A percentile compares a stretch with the other conserved stretches of the same genome.
Evolutionary conservation across 2,797 vertebrate species (phyloP).

Genomic region (Hoplostethus atlanticus): DNA sequence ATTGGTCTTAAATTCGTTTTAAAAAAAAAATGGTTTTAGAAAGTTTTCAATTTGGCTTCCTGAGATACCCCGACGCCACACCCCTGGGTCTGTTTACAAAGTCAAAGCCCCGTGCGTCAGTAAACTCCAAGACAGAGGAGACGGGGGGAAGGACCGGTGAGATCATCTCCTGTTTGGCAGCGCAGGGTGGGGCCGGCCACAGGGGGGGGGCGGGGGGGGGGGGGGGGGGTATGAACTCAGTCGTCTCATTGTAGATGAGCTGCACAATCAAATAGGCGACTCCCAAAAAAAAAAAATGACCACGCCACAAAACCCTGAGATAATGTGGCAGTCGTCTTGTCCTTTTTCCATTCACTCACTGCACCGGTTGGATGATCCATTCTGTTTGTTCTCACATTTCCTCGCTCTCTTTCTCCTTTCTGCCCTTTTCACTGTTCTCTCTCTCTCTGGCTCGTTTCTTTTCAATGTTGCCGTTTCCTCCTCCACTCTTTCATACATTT

Average conservation of each 20-base stretch:
- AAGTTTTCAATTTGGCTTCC: background rate
- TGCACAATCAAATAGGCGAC: slow-evolving; percentile 19
- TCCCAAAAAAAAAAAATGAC: background rate
- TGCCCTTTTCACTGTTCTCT: background rate
- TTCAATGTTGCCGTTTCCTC: slow-evolving; percentile 16
- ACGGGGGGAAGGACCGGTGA: slow-evolving; percentile 42
- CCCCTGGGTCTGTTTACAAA: slow-evolving; percentile 38
- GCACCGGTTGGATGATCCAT: background rate
- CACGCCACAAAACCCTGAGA: background rate
- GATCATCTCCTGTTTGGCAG: slow-evolving; percentile 73
- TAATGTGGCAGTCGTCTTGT: slow-evolving; percentile 32
- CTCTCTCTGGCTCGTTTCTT: slow-evolving; percentile 24
- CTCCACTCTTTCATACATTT: slow-evolving; percentile 8
- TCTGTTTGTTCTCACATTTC: background rate
- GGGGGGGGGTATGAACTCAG: slow-evolving; percentile 27
- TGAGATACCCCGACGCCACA: slow-evolving; percentile 20
- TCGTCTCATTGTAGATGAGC: slow-evolving; percentile 50
- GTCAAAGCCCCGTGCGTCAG: slow-evolving; percentile 46
- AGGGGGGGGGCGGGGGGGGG: slow-evolving; percentile 1
- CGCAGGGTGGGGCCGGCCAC: slow-evolving; percentile 34
- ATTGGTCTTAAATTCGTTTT: background rate
- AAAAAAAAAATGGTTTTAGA: background rate
- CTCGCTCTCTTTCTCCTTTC: background rate
- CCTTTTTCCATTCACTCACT: slow-evolving; percentile 20
- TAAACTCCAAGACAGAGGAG: slow-evolving; percentile 39